These are phyloP conservation scores for Pyrrhia umbra DNA, from an alignment of 2,888 invertebrate genomes.

Conservation along the genomic window DNA sequence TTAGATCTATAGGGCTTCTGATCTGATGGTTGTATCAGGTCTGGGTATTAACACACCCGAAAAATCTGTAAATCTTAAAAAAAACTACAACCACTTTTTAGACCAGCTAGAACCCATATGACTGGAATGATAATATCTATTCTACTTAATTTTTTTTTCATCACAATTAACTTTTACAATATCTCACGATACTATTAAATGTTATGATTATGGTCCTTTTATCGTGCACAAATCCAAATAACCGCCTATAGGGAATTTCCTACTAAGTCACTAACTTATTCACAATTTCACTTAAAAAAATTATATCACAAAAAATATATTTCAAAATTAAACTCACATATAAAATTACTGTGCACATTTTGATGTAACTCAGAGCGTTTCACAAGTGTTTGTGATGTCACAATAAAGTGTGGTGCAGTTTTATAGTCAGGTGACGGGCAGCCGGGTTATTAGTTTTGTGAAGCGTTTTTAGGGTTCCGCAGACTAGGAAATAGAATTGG, in stretches of 20 bases:
- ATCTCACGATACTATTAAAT: no score
- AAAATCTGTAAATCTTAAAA: no score
- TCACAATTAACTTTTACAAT: no score
- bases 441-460: constrained; percentile 60
- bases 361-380: constrained; percentile 70
- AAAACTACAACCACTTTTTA: no score
- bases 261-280: constrained; percentile 1
- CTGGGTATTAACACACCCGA: no score
- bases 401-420: constrained; percentile 71
- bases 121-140: no score
- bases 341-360: constrained; percentile 81
- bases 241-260: neutral
- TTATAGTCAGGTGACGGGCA: constrained; percentile 83
- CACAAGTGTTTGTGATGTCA: constrained; percentile 80
- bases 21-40: no score
- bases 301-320: constrained; percentile 30
- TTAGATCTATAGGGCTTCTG: no score
- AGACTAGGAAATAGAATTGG: neutral
- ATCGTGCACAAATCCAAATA: neutral
- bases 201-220: neutral
- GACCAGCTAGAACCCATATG: no score
- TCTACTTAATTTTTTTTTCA: no score
- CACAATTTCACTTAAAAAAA: constrained; percentile 36
- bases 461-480: constrained; percentile 64
- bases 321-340: constrained; percentile 81